Evolutionary conservation across 2,888 invertebrate species (phyloP).

Genomic region (Hofmannophila pseudospretella): DNA sequence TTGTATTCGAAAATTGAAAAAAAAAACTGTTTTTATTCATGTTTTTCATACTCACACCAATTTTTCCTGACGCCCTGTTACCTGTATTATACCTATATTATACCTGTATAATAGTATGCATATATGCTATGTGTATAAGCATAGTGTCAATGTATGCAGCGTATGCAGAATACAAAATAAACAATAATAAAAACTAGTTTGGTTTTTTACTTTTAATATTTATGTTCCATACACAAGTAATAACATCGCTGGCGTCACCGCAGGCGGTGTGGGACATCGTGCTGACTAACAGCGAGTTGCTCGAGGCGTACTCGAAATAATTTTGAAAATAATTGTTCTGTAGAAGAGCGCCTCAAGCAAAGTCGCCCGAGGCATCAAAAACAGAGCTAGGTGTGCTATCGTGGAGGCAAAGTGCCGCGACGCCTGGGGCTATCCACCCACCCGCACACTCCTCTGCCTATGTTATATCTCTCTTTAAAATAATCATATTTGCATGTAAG

Average conservation of each 20-base stretch:
- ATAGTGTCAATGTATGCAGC: no score
- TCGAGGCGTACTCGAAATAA: conserved; percentile 57
- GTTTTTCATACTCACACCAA: no score
- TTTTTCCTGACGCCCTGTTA: no score
- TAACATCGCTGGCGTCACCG: conserved; percentile 7
- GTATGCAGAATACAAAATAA: no score
- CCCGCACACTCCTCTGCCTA: conserved; percentile 18
- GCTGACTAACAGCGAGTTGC: conserved; percentile 31
- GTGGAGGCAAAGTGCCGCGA: conserved; percentile 22
- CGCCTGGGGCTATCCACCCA: conserved; percentile 14
- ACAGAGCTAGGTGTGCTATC: conserved; percentile 47
- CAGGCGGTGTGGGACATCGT: conserved; percentile 12
- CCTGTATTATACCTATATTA: no score
- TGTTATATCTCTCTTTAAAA: conserved; percentile 18
- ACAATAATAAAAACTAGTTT: no score
- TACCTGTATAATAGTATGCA: no score
- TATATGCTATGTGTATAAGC: no score
- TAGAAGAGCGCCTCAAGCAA: conserved; percentile 53
- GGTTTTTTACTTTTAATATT: no score
- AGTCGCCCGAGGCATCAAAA: conserved; percentile 42
- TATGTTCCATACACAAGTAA: no score
- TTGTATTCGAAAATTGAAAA: no score
- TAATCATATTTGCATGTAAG: conserved; percentile 30
- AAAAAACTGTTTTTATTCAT: no score
- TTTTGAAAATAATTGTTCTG: conserved; percentile 70